Evolutionary conservation across 2,888 invertebrate genomes (phyloP), one percentile per base, ranked within the genome.

Genomic region (Odontocerum albicorne): DNA sequence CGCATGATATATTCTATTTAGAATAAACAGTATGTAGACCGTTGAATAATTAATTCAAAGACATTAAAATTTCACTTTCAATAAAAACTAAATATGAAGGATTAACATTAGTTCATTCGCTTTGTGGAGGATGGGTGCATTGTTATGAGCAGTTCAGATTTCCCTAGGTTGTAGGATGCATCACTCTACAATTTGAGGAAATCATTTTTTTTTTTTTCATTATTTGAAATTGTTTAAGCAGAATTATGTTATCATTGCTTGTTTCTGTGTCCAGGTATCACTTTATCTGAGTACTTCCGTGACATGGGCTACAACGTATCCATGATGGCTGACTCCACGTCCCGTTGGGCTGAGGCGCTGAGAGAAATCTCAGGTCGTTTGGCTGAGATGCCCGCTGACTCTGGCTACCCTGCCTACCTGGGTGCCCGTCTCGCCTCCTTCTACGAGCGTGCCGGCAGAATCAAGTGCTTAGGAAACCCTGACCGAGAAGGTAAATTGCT

Each of bases 271-370:
- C 1, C 68, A 87, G 92, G 94, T 66, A 99, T 99, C 75, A 99
- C 99, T 0, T 81, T 99, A n/a, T 96, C 98, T 19, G 99, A 99
- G 77, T 99, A 99, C 79, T 99, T 97, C 90, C 86, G 92, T 67
- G 92, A 92, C 77, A 97, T 97, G 99, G 99, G 99, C 70, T 96
- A 97, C 86, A 94, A 99, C 74, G 99, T 99, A 39, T 96, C 98
- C 65, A 99, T 99, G 99, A 99, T 99, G 99, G 99, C 99, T 61
- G 99, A 99, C 80, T 99, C 98, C 20, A 99, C 99, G 15, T 99
- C 98, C 10, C 94, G 99, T 79, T 99, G 99, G 99, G 99, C 99
- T 59, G 99, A 99, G 77, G 99, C 99, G 65, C 84, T 99, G 74
- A 87, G 99, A 80, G 99, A 99, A 87, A 99, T 99, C 79, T 98